phyloP scores from a whole-genome alignment of 2,113 vertebrate genomes.

The Gasterosteus aculeatus region DNA sequence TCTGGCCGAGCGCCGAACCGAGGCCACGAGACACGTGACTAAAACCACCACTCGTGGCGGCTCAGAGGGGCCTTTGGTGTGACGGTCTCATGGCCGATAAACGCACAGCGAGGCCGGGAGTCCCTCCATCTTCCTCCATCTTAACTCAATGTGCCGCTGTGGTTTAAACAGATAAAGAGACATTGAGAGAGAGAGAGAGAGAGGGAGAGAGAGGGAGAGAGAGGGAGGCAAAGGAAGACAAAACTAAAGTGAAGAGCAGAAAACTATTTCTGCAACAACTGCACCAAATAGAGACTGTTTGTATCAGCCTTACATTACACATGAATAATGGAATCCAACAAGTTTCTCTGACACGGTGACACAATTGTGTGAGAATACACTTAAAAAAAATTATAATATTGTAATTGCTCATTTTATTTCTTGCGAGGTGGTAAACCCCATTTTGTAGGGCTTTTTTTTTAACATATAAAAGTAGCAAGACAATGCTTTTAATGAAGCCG shows the following conservation, averaged over 20 bases:
- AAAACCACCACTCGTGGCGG: no score
- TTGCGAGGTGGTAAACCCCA: no score
- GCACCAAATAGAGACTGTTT: neutral
- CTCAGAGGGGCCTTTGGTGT: no score
- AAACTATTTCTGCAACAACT: neutral
- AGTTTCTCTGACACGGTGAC: no score
- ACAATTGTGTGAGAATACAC: neutral
- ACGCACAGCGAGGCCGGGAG: neutral
- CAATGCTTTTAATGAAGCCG: no score
- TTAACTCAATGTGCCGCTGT: constrained; percentile 45
- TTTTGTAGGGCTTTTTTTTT: no score
- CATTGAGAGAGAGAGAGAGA: neutral
- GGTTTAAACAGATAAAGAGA: constrained; percentile 31
- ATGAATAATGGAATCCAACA: neutral
- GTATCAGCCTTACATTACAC: neutral
- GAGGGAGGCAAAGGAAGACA: neutral
- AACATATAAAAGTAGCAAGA: no score
- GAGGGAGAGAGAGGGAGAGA: neutral
- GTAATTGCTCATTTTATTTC: no score
- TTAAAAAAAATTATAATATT: no score
- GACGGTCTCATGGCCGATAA: no score
- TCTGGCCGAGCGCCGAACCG: neutral
- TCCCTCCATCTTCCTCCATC: constrained; percentile 19
- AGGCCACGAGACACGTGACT: no score
- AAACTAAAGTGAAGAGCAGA: neutral